These are phyloP conservation scores for Uropetala carovei DNA, from an alignment of 2,888 invertebrate genomes.

Conservation along the genomic window DNA sequence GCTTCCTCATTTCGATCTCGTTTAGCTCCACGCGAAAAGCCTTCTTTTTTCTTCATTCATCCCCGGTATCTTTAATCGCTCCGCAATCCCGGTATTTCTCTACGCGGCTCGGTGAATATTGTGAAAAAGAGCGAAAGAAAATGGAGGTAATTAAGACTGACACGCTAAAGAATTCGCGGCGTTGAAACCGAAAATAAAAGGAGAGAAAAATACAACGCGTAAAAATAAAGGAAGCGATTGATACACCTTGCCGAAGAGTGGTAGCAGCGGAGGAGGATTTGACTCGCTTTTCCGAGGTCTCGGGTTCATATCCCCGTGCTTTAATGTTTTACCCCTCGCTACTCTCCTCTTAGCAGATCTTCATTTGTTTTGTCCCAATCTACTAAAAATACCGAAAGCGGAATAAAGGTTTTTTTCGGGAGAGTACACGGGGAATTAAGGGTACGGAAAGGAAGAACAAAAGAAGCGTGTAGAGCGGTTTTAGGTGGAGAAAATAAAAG, in stretches of 20 bases:
- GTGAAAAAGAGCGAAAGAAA: neutral
- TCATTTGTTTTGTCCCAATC: no score
- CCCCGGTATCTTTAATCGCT: neutral
- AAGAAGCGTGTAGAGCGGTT: neutral
- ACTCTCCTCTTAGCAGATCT: no score
- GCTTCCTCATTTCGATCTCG: slow-evolving; percentile 1
- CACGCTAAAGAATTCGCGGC: neutral
- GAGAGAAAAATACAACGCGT: neutral
- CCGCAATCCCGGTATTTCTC: neutral
- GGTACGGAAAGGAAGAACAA: neutral
- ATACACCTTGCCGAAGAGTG: neutral
- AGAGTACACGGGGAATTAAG: no score
- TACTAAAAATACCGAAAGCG: no score
- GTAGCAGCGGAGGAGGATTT: no score
- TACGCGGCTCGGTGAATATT: no score
- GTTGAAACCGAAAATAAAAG: neutral
- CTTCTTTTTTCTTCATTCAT: neutral
- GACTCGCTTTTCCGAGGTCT: no score
- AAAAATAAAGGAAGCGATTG: neutral
- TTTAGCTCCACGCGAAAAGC: neutral
- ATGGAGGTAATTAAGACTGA: neutral
- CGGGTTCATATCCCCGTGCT: no score
- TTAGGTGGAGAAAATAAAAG: neutral
- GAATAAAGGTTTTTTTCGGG: no score
- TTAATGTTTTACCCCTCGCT: no score